phyloP scores from a whole-genome alignment of 2,797 vertebrate genomes.

The Helostoma temminkii region DNA sequence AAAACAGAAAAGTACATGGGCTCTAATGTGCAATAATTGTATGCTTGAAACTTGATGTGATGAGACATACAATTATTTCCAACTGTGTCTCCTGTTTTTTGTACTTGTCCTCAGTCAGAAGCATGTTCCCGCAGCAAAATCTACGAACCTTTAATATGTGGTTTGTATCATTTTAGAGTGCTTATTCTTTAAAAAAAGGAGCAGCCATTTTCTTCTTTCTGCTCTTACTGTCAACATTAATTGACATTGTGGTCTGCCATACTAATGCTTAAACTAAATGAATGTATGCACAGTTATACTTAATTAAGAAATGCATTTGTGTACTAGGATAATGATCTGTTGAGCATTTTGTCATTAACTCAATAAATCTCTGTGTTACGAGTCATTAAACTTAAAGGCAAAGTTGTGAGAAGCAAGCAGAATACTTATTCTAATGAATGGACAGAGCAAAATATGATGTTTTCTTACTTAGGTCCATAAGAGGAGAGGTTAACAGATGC shows the following conservation, averaged over 20 bases:
- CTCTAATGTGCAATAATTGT: neutral
- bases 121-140: neutral
- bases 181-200: constrained; percentile 1
- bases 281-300: constrained; percentile 31
- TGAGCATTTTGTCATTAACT: constrained; percentile 68
- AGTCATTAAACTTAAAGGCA: constrained; percentile 70
- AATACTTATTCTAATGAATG: constrained; percentile 46
- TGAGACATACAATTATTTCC: neutral
- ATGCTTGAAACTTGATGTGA: too few species aligned
- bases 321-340: constrained; percentile 77
- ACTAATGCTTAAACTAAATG: constrained; percentile 42
- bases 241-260: constrained; percentile 19
- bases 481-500: too few species aligned
- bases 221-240: constrained; percentile 16
- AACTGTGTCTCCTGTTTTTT: neutral
- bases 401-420: constrained; percentile 44
- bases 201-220: constrained; percentile 5
- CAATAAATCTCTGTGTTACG: constrained; percentile 65
- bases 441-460: constrained; percentile 10
- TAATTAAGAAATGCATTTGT: constrained; percentile 63
- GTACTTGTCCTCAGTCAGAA: neutral
- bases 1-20: neutral
- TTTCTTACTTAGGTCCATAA: too few species aligned
- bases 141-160: neutral
- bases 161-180: neutral